A percentile compares a stretch with the other conserved stretches of the same genome.
phyloP scores from a whole-genome alignment of 2,888 invertebrate genomes.

The Luperina nickerlii region DNA sequence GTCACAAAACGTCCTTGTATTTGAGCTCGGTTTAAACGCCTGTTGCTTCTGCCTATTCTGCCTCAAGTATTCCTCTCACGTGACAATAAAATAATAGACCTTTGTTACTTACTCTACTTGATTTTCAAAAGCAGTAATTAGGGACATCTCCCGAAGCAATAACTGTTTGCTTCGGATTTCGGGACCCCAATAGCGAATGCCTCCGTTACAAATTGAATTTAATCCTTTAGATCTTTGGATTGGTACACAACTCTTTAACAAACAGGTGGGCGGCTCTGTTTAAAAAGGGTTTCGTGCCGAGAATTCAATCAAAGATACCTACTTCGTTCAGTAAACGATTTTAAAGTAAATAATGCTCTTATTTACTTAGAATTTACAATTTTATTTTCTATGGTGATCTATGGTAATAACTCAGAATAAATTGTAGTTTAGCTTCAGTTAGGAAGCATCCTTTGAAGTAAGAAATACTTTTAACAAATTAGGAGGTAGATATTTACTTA shows the following conservation, averaged over 20 bases:
- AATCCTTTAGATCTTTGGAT: constrained; percentile 50
- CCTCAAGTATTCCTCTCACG: constrained; percentile 22
- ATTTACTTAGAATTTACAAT: constrained; percentile 1
- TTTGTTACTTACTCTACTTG: constrained; percentile 37
- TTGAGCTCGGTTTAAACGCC: constrained; percentile 24
- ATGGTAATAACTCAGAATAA: neutral
- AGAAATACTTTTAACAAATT: neutral
- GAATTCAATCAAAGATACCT: constrained; percentile 29
- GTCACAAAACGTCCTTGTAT: constrained; percentile 25
- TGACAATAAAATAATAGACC: constrained; percentile 24
- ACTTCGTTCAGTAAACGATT: constrained; percentile 17
- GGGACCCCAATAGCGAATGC: constrained; percentile 19
- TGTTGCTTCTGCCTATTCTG: constrained; percentile 44
- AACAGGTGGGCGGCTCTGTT: constrained; percentile 25
- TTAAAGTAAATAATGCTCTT: constrained; percentile 25
- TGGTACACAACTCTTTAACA: constrained; percentile 42
- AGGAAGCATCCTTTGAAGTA: neutral
- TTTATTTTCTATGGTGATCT: neutral
- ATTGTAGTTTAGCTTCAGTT: neutral
- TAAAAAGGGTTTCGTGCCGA: constrained; percentile 31
- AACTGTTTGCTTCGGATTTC: constrained; percentile 59
- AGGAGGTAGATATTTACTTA: constrained; percentile 77
- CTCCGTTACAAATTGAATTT: constrained; percentile 47
- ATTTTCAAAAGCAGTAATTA: constrained; percentile 44
- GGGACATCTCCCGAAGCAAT: constrained; percentile 29